Conservation (phyloP, 2,888 invertebrate genomes). For the Enchytraeus crypticus region DNA sequence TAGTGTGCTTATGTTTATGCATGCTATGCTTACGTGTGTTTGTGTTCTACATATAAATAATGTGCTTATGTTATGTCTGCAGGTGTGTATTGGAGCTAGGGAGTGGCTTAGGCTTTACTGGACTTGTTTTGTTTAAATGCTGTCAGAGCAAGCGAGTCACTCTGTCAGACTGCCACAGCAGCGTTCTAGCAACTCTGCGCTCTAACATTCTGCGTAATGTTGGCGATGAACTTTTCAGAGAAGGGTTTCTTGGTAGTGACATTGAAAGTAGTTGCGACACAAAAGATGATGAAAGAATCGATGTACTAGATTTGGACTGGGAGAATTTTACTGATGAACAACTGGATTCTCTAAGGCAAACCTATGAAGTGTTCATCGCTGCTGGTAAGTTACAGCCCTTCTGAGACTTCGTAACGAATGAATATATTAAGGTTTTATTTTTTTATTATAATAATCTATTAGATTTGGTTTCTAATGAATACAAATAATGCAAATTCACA, state of each 20-base stretch:
- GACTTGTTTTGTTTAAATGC: not conserved
- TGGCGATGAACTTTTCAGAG: not conserved
- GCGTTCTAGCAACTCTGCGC: not conserved
- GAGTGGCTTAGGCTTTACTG: constrained; percentile 1
- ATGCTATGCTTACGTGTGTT: too few relatives aligned
- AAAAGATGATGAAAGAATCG: not conserved
- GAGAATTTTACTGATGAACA: not conserved
- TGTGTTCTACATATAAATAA: too few relatives aligned
- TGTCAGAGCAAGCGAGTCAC: not conserved
- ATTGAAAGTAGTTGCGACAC: not conserved
- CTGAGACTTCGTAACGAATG: too few relatives aligned
- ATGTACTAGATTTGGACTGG: not conserved
- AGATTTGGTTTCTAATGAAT: too few relatives aligned
- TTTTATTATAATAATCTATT: too few relatives aligned
- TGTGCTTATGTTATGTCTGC: not conserved
- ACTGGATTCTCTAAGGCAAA: not conserved
- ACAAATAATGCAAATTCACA: too few relatives aligned
- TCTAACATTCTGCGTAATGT: not conserved
- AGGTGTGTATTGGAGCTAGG: constrained; percentile 5
- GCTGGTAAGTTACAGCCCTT: too few relatives aligned
- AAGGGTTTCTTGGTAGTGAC: not conserved
- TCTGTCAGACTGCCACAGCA: not conserved
- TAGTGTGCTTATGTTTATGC: too few relatives aligned
- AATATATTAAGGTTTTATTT: too few relatives aligned
- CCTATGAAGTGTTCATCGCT: not conserved